These are phyloP conservation scores for Lota lota DNA, from an alignment of 2,113 vertebrate genomes.

Conservation along the genomic window DNA sequence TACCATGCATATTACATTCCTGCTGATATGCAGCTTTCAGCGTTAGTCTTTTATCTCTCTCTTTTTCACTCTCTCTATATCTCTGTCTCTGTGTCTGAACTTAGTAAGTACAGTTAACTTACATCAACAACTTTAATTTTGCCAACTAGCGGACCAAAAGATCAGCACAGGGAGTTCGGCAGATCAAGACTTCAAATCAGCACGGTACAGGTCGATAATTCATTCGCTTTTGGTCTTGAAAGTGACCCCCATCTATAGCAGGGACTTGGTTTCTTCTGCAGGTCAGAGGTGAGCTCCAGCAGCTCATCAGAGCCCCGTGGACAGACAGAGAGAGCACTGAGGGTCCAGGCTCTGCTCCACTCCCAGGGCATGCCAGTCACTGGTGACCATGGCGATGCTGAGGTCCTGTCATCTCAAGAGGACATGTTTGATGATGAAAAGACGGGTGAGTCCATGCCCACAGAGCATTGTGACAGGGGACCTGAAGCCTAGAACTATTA, in stretches of 20 bases:
- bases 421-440: slow-evolving; percentile 81
- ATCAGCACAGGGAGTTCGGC: slow-evolving; percentile 29
- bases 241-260: not conserved
- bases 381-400: slow-evolving; percentile 56
- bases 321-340: slow-evolving; percentile 39
- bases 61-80: no score
- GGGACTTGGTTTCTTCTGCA: slow-evolving; percentile 13
- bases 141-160: slow-evolving; percentile 40
- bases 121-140: slow-evolving; percentile 1
- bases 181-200: slow-evolving; percentile 39
- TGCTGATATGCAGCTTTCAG: no score
- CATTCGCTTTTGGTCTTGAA: not conserved
- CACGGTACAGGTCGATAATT: slow-evolving; percentile 43
- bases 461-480: no score
- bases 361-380: slow-evolving; percentile 48
- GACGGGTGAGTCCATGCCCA: slow-evolving; percentile 36
- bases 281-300: slow-evolving; percentile 72
- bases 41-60: no score
- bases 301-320: slow-evolving; percentile 59
- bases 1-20: no score
- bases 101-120: no score
- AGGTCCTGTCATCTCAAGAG: slow-evolving; percentile 83
- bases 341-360: slow-evolving; percentile 59
- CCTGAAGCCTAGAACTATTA: no score
- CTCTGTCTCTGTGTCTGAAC: no score